phyloP scores from a whole-genome alignment of 35 echinoderm and acorn worm species.

The Heliocidaris tuberculata region DNA sequence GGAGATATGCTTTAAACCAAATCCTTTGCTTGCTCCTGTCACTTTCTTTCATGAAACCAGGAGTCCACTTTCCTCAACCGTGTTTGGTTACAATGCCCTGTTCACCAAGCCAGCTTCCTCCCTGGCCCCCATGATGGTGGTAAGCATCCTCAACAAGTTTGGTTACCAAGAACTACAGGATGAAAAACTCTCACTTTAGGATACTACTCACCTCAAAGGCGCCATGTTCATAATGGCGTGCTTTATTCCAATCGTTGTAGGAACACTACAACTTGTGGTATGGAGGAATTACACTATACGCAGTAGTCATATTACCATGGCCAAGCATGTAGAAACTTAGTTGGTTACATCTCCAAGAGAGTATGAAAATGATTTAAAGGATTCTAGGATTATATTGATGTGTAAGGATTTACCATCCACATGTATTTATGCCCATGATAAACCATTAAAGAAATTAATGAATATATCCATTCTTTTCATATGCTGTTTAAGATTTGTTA shows the following conservation, averaged over 20 bases:
- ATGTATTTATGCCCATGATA: no score
- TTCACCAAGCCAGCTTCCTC: constrained; percentile 86
- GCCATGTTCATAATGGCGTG: constrained; percentile 81
- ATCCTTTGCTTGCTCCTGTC: no score
- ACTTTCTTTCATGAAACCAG: constrained; percentile 33
- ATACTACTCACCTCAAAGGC: constrained; percentile 21
- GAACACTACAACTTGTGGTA: constrained; percentile 63
- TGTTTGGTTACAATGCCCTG: constrained; percentile 80
- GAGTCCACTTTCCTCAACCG: constrained; percentile 69
- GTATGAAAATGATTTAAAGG: no score
- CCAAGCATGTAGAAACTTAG: constrained; percentile 34
- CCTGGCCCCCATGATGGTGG: constrained; percentile 73
- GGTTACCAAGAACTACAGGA: constrained; percentile 58
- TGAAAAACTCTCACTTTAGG: background rate
- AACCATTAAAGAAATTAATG: no score
- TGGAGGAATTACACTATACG: constrained; percentile 77
- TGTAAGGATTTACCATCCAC: no score
- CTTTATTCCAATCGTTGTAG: constrained; percentile 64
- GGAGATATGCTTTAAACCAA: no score
- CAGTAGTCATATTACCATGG: constrained; percentile 29
- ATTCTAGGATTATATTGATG: no score
- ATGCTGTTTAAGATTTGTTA: no score
- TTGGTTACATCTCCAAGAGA: no score
- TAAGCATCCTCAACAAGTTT: constrained; percentile 70
- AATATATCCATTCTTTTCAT: no score